phyloP scores from a whole-genome alignment of 1,140 invertebrate species.

The Eriocheir sinensis region DNA sequence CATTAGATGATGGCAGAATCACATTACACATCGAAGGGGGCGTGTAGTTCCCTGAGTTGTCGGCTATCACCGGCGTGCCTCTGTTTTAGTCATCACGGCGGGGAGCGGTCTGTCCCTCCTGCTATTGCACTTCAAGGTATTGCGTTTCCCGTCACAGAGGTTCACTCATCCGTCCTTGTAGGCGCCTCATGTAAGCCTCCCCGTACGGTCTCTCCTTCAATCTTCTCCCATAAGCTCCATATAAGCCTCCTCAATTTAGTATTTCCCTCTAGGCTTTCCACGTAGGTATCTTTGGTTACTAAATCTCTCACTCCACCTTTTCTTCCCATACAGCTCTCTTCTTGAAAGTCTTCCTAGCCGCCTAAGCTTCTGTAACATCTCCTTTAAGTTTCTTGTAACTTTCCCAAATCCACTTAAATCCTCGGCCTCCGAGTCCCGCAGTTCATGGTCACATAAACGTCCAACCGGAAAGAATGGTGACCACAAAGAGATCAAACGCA shows the following conservation, averaged over 20 bases:
- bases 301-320: neutral
- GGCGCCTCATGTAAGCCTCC: neutral
- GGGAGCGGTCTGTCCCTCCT: neutral
- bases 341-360: neutral
- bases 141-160: neutral
- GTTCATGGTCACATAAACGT: neutral
- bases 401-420: too few relatives aligned
- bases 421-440: neutral
- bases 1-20: neutral
- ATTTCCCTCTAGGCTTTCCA: neutral
- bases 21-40: neutral
- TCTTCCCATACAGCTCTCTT: neutral
- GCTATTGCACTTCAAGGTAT: neutral
- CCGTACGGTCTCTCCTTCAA: neutral
- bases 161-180: neutral
- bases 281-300: neutral
- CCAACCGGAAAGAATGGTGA: neutral
- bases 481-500: neutral
- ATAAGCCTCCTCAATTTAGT: too few relatives aligned
- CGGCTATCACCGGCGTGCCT: neutral
- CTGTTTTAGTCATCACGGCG: neutral
- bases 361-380: neutral
- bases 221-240: neutral
- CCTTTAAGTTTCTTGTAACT: neutral
- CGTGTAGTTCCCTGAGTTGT: neutral